Conservation (phyloP, 2,888 invertebrate species). For the Melikaiella ostensackeni region DNA sequence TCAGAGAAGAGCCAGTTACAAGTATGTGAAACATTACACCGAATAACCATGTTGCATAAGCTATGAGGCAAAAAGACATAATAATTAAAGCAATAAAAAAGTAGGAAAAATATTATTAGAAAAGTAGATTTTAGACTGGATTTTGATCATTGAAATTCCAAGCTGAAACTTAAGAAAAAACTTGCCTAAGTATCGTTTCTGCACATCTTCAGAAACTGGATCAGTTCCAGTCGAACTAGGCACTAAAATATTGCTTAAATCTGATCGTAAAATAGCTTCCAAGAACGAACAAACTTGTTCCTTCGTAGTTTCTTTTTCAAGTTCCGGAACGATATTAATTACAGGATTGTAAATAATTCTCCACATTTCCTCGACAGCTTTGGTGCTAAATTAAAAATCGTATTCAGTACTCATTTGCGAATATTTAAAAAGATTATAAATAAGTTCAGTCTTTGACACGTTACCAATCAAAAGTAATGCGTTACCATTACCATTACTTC, state of each 20-base stretch:
- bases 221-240: slow-evolving; percentile 60
- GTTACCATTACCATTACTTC: too few relatives aligned
- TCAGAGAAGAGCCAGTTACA: slow-evolving; percentile 77
- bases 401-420: not conserved
- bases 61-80: slow-evolving; percentile 63
- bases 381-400: slow-evolving; percentile 44
- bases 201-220: slow-evolving; percentile 57
- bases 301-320: slow-evolving; percentile 79
- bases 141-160: not conserved
- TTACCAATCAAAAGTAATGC: too few relatives aligned
- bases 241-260: slow-evolving; percentile 66
- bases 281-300: slow-evolving; percentile 81
- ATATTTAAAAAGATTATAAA: not conserved
- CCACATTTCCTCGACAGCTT: slow-evolving; percentile 78
- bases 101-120: not conserved
- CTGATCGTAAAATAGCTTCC: slow-evolving; percentile 77
- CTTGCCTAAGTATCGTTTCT: slow-evolving; percentile 64
- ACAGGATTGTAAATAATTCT: slow-evolving; percentile 83
- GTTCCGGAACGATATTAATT: slow-evolving; percentile 80
- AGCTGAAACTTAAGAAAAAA: slow-evolving; percentile 9
- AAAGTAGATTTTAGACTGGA: too few relatives aligned
- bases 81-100: not conserved
- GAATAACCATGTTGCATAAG: slow-evolving; percentile 84
- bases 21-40: slow-evolving; percentile 83
- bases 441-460: too few relatives aligned